Evolutionary conservation across 2,113 vertebrate species (phyloP).

Genomic region (Hemichromis elongatus): DNA sequence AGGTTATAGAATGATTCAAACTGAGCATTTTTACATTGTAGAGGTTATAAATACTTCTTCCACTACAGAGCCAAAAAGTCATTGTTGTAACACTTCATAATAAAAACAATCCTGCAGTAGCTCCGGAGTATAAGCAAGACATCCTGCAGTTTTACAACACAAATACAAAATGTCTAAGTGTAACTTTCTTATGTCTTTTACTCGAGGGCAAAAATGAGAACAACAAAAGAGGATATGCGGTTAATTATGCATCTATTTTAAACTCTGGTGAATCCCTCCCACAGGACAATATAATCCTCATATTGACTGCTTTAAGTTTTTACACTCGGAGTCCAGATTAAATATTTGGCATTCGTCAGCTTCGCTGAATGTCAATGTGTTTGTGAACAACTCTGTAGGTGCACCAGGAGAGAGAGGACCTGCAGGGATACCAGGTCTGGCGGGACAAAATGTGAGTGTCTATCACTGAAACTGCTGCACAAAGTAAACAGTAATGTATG

Average conservation of each 20-base stretch:
- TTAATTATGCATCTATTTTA: neutral
- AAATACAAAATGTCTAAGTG: neutral
- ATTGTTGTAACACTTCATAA: neutral
- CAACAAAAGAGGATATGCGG: neutral
- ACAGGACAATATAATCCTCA: neutral
- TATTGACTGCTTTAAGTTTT: neutral
- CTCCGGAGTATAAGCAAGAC: neutral
- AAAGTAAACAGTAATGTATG: neutral
- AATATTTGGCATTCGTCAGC: neutral
- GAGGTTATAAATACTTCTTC: neutral
- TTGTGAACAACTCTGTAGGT: slow-evolving; percentile 25
- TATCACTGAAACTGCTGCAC: neutral
- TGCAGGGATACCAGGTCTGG: slow-evolving; percentile 75
- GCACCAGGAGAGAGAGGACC: slow-evolving; percentile 78
- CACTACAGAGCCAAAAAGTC: neutral
- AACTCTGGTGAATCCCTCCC: neutral
- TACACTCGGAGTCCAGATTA: neutral
- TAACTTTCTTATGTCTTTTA: neutral
- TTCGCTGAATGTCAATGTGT: neutral
- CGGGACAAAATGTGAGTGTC: slow-evolving; percentile 81
- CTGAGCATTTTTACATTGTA: neutral
- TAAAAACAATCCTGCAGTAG: neutral
- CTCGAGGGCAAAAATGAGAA: neutral
- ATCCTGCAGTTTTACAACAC: neutral
- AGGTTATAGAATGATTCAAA: neutral